Conservation (phyloP, 2,797 vertebrate species). For the Pampus argenteus region DNA sequence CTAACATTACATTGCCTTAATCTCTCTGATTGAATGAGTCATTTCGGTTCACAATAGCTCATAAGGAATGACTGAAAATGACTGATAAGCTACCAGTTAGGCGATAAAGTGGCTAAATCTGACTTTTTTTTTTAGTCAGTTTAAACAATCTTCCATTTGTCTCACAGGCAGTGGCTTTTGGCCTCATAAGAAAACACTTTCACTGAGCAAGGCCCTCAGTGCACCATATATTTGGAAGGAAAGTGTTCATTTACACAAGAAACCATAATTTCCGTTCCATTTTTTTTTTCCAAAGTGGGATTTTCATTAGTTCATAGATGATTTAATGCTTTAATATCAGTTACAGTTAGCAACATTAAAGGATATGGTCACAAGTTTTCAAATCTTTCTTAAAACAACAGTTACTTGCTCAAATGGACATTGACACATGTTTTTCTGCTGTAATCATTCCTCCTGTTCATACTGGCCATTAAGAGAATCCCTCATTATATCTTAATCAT, state of each 20-base stretch:
- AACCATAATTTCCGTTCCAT: neutral
- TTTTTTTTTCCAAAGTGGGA: neutral
- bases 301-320: neutral
- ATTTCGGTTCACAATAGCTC: constrained; percentile 23
- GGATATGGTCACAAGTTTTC: neutral
- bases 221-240: neutral
- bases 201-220: neutral
- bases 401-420: neutral
- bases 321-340: neutral
- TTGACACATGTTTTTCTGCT: neutral
- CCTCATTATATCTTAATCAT: too few relatives aligned
- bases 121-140: neutral
- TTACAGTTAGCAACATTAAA: neutral
- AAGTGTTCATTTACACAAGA: too few relatives aligned
- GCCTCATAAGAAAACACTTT: neutral
- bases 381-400: too few relatives aligned
- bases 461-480: neutral
- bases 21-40: constrained; percentile 42
- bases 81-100: neutral
- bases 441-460: neutral
- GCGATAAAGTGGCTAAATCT: constrained; percentile 3
- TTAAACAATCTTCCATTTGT: neutral
- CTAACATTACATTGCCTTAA: constrained; percentile 25
- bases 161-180: neutral
- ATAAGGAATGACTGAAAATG: constrained; percentile 15